phyloP scores from a whole-genome alignment of 2,113 vertebrate genomes.

The Cettia cetti region DNA sequence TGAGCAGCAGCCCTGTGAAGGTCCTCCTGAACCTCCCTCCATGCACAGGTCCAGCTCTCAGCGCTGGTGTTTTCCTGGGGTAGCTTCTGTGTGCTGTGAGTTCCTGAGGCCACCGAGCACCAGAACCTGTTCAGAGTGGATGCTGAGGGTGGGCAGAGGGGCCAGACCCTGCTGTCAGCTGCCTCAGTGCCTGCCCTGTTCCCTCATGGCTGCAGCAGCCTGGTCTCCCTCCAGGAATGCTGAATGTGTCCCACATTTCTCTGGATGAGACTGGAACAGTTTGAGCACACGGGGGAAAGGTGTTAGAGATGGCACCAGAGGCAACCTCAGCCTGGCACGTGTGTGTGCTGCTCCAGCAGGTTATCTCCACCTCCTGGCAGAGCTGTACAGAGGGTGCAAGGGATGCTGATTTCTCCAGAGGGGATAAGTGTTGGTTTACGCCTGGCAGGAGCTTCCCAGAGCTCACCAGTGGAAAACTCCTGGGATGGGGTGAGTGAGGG shows the following conservation, averaged over 20 bases:
- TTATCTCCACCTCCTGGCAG: not conserved
- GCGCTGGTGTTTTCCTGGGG: not conserved
- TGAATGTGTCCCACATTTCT: not conserved
- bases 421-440: not conserved
- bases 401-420: not conserved
- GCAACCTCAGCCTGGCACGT: not conserved
- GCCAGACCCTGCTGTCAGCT: not conserved
- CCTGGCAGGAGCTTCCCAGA: not conserved
- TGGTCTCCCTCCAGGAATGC: not conserved
- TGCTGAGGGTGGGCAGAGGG: rapidly evolving
- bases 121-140: not conserved
- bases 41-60: not conserved
- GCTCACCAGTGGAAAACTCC: not conserved
- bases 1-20: not conserved
- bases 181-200: not conserved
- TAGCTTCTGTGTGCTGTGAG: not conserved
- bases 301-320: not conserved
- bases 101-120: rapidly evolving
- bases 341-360: not conserved
- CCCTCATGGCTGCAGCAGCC: not conserved
- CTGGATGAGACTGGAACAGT: not conserved
- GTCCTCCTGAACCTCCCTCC: not conserved
- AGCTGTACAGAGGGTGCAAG: not conserved
- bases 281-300: not conserved
- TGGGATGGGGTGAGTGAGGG: rapidly evolving